These are phyloP conservation scores for Apodemia zela DNA, from an alignment of 2,888 invertebrate species.

Conservation along the genomic window DNA sequence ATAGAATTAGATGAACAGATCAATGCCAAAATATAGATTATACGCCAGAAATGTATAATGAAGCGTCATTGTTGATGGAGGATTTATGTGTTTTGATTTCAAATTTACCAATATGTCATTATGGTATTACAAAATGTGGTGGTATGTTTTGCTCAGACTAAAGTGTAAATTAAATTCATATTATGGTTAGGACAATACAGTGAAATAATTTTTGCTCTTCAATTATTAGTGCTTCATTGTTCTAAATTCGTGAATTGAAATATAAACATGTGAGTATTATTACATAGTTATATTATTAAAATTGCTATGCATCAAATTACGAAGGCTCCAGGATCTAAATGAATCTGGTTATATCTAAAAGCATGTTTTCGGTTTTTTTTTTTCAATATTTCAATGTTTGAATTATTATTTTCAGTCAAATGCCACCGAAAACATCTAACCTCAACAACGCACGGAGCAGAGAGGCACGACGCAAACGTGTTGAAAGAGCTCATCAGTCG, in stretches of 20 bases:
- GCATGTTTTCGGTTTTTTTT: too few relatives aligned
- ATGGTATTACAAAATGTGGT: not conserved
- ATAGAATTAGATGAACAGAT: constrained; percentile 31
- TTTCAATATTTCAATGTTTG: too few relatives aligned
- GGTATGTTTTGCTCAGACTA: not conserved
- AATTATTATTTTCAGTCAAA: constrained; percentile 20
- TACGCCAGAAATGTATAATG: constrained; percentile 33
- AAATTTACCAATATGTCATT: not conserved
- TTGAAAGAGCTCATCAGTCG: constrained; percentile 35
- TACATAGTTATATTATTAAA: too few relatives aligned
- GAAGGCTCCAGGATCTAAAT: too few relatives aligned
- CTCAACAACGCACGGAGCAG: constrained; percentile 36
- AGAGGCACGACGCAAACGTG: constrained; percentile 37
- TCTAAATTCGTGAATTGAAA: too few relatives aligned
- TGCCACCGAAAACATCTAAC: constrained; percentile 39
- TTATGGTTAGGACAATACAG: not conserved
- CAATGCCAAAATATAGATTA: constrained; percentile 31
- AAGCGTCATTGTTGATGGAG: constrained; percentile 25
- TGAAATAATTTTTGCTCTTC: too few relatives aligned
- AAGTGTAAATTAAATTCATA: not conserved
- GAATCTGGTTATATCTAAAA: too few relatives aligned
- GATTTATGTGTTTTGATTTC: not conserved
- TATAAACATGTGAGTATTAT: too few relatives aligned
- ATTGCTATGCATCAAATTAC: too few relatives aligned
- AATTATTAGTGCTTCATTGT: too few relatives aligned